A percentile compares a stretch with the other conserved stretches of the same genome.
phyloP scores from a whole-genome alignment of 92 coral and sea anemone species.

The Umimayanthus kanabou region DNA sequence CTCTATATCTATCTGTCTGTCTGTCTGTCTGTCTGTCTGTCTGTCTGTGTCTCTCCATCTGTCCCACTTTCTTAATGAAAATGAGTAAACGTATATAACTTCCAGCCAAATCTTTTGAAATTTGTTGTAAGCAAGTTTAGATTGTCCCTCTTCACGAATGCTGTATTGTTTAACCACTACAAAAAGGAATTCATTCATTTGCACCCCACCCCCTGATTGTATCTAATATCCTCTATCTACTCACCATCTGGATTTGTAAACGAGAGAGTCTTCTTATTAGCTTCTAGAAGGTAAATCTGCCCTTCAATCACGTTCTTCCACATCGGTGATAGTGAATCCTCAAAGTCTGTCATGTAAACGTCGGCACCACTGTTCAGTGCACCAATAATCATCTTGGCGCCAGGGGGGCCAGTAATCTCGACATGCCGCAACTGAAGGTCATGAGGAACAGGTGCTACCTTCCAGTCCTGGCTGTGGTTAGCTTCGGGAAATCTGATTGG shows the following conservation, averaged over 20 bases:
- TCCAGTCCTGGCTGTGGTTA: conserved; percentile 88
- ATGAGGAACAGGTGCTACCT: conserved; percentile 93
- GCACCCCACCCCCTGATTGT: no score
- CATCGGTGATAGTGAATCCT: conserved; percentile 90
- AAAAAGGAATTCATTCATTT: no score
- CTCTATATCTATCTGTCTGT: no score
- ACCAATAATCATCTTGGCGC: conserved; percentile 96
- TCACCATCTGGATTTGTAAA: conserved; percentile 92
- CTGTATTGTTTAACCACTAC: no score
- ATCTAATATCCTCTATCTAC: neutral
- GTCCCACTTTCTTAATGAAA: no score
- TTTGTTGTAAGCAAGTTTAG: no score
- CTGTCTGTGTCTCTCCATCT: no score
- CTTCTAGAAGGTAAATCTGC: conserved; percentile 87
- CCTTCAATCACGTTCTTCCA: conserved; percentile 97
- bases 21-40: no score
- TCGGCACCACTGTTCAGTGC: conserved; percentile 99
- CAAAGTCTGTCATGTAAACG: conserved; percentile 98
- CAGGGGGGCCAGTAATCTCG: conserved; percentile 98
- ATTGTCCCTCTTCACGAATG: no score
- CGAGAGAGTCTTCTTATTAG: conserved; percentile 80
- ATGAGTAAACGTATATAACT: no score
- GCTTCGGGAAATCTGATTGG: conserved; percentile 74
- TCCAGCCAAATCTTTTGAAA: no score
- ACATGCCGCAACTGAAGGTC: conserved; percentile 97